Evolutionary conservation across 2,113 vertebrate species (phyloP).

Genomic region (Brienomyrus longianalis): DNA sequence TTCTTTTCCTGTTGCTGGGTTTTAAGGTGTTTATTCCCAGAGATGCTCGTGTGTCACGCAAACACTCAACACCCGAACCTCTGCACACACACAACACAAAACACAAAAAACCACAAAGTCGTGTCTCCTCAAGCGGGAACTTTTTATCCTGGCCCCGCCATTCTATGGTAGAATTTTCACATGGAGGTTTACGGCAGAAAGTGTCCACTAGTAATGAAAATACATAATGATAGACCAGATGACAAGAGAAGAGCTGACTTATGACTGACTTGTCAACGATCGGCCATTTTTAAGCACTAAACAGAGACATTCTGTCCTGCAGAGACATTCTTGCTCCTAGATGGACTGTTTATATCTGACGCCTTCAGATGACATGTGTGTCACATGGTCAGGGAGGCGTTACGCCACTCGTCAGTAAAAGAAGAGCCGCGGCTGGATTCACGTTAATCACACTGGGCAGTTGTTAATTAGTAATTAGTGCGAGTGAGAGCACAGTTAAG

Average conservation of each 20-base stretch:
- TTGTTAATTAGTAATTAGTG: slow-evolving; percentile 6
- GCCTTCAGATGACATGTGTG: neutral
- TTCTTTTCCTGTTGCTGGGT: slow-evolving; percentile 26
- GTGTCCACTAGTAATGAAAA: slow-evolving; percentile 13
- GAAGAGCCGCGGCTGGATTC: neutral
- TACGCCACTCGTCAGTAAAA: neutral
- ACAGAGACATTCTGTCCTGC: neutral
- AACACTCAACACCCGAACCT: slow-evolving; percentile 37
- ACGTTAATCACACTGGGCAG: slow-evolving; percentile 1
- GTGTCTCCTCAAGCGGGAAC: slow-evolving; percentile 43
- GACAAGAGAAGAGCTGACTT: slow-evolving; percentile 15
- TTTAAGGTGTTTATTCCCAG: slow-evolving; percentile 37
- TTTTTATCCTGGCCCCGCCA: slow-evolving; percentile 43
- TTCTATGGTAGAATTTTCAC: slow-evolving; percentile 36
- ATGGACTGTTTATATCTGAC: neutral
- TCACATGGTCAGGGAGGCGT: neutral
- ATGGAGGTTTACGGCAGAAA: slow-evolving; percentile 27
- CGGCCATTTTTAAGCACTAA: neutral
- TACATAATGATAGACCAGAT: slow-evolving; percentile 26
- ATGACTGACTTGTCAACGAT: neutral
- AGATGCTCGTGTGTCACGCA: slow-evolving; percentile 40
- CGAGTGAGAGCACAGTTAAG: neutral
- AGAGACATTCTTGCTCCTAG: neutral
- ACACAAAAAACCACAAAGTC: slow-evolving; percentile 31
- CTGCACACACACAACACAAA: slow-evolving; percentile 31